Evolutionary conservation across 2,113 vertebrate genomes (phyloP).

Genomic region (Phoenicopterus ruber): DNA sequence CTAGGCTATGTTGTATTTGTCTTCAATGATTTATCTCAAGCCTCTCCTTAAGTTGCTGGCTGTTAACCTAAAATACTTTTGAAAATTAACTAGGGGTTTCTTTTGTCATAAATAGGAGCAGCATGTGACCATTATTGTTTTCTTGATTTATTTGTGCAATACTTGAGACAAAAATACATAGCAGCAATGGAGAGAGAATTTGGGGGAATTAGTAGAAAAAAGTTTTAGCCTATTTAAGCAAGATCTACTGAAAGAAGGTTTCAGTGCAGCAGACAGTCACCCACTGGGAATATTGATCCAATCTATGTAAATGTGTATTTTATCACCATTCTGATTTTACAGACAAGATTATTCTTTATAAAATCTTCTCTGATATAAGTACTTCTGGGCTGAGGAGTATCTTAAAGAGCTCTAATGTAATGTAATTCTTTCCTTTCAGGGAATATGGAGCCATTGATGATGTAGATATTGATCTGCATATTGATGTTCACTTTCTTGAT

Average conservation of each 20-base stretch:
- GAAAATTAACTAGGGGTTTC: not conserved
- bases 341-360: not conserved
- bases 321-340: slow-evolving; percentile 3
- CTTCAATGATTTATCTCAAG: not conserved
- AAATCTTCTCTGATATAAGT: not conserved
- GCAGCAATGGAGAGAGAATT: not conserved
- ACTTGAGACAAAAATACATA: not conserved
- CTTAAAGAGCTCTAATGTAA: slow-evolving; percentile 10
- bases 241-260: not conserved
- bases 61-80: not conserved
- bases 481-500: slow-evolving; percentile 91
- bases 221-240: not conserved
- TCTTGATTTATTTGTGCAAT: not conserved
- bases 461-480: slow-evolving; percentile 91
- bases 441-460: slow-evolving; percentile 94
- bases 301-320: not conserved
- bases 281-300: not conserved
- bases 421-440: slow-evolving; percentile 75
- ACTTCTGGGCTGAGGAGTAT: not conserved
- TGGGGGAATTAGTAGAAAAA: not conserved
- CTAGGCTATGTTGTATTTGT: not conserved
- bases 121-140: not conserved
- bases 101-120: not conserved
- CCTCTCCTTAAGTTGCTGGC: not conserved
- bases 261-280: not conserved